These are phyloP conservation scores for Macropus fuliginosus DNA, from an alignment of 2,797 vertebrate genomes.

Conservation along the genomic window DNA sequence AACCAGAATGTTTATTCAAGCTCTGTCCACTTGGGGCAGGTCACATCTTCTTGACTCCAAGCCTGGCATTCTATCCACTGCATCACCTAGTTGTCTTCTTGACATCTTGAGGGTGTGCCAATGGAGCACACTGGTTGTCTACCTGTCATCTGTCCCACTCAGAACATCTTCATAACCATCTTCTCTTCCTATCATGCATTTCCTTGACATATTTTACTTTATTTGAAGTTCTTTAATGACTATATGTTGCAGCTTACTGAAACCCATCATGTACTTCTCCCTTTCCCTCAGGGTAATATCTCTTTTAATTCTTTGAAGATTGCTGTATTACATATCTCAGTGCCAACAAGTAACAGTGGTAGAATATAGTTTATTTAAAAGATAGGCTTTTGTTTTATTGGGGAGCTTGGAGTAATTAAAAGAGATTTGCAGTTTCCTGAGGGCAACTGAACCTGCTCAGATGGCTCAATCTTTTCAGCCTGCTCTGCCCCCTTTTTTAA, in stretches of 20 bases:
- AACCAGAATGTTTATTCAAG: not conserved
- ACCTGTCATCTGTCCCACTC: not conserved
- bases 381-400: not conserved
- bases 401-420: not conserved
- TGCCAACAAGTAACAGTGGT: not conserved
- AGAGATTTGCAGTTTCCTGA: not conserved
- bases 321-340: not conserved
- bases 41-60: not conserved
- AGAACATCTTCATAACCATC: not conserved
- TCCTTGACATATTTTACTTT: not conserved
- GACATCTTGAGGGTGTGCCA: not conserved
- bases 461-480: not conserved
- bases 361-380: not conserved
- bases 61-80: too few species aligned
- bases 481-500: not conserved
- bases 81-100: not conserved
- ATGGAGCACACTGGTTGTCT: not conserved
- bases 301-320: not conserved
- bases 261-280: not conserved
- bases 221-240: not conserved
- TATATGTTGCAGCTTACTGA: not conserved
- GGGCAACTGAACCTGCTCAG: not conserved
- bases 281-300: not conserved
- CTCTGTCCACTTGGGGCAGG: not conserved
- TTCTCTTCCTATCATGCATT: not conserved